These are phyloP conservation scores for Pachliopta kotzebuea DNA, from an alignment of 2,888 invertebrate species.

Conservation along the genomic window DNA sequence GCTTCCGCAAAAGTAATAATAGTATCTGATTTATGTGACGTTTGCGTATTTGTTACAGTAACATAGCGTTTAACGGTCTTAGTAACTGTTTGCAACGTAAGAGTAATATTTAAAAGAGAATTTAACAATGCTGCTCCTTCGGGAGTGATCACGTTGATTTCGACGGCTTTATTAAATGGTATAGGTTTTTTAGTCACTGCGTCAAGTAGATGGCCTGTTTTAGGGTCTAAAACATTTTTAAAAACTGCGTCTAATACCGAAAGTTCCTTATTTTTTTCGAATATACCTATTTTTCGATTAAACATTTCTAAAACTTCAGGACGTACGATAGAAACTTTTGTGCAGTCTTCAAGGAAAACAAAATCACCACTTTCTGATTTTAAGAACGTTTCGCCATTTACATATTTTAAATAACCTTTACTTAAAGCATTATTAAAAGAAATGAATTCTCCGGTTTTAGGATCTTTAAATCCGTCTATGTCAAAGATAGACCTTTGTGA, in stretches of 20 bases:
- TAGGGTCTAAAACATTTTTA: conserved; percentile 92
- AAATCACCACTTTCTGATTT: conserved; percentile 87
- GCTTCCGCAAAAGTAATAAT: conserved; percentile 89
- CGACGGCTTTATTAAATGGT: conserved; percentile 92
- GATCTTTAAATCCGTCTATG: conserved; percentile 94
- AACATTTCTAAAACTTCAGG: conserved; percentile 94
- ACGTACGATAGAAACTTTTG: conserved; percentile 88
- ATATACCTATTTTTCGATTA: conserved; percentile 89
- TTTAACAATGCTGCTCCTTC: conserved; percentile 93
- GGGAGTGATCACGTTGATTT: conserved; percentile 90
- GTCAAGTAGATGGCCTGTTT: conserved; percentile 91
- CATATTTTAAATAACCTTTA: conserved; percentile 88
- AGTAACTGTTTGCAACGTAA: conserved; percentile 93
- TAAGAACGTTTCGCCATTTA: conserved; percentile 86
- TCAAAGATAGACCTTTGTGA: conserved; percentile 94
- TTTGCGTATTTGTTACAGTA: conserved; percentile 85
- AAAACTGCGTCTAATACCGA: conserved; percentile 94
- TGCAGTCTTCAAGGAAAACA: conserved; percentile 89
- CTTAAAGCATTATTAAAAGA: conserved; percentile 91
- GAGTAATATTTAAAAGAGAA: conserved; percentile 91
- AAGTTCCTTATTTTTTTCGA: conserved; percentile 87
- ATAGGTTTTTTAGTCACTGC: conserved; percentile 85
- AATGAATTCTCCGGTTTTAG: conserved; percentile 88
- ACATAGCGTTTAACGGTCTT: conserved; percentile 91
- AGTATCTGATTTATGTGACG: conserved; percentile 78